phyloP scores from a whole-genome alignment of 2,888 invertebrate species.

The Agriotes lineatus region DNA sequence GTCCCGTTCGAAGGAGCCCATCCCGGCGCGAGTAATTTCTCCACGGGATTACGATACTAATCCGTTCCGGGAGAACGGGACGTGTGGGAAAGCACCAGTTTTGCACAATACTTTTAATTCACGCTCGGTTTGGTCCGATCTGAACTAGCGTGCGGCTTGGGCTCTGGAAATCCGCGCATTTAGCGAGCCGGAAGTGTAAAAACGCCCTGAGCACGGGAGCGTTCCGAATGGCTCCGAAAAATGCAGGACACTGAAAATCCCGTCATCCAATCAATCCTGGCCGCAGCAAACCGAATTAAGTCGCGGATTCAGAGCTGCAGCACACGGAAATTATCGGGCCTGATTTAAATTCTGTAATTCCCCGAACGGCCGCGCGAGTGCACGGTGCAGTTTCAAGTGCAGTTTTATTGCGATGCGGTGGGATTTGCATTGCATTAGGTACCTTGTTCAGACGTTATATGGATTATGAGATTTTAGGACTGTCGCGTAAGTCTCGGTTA shows the following conservation, averaged over 20 bases:
- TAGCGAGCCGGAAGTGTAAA: conserved; percentile 10
- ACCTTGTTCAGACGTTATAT: conserved; percentile 42
- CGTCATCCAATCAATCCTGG: conserved; percentile 9
- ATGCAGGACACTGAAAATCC: conserved; percentile 15
- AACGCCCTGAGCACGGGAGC: conserved; percentile 8
- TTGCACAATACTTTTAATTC: conserved; percentile 11
- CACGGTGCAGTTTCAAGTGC: conserved; percentile 29
- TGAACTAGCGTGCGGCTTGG: background rate
- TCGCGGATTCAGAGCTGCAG: conserved; percentile 16
- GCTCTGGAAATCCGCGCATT: conserved; percentile 7
- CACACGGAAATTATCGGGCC: conserved; percentile 4
- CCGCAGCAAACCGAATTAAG: conserved; percentile 26
- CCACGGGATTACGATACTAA: no score
- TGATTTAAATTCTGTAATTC: conserved; percentile 29
- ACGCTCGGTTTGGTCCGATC: conserved; percentile 4
- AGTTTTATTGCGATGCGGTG: conserved; percentile 35
- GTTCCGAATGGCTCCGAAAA: conserved; percentile 15
- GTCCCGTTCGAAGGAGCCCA: no score
- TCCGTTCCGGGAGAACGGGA: background rate
- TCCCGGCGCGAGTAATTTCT: no score
- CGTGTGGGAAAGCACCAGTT: background rate
- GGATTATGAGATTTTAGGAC: conserved; percentile 46
- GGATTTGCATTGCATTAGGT: conserved; percentile 48
- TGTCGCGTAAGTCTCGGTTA: conserved; percentile 38
- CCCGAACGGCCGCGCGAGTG: conserved; percentile 25